Base-by-base conservation (phyloP, 1,140 invertebrate genomes). In the Macrosteles quadrilineatus region DNA sequence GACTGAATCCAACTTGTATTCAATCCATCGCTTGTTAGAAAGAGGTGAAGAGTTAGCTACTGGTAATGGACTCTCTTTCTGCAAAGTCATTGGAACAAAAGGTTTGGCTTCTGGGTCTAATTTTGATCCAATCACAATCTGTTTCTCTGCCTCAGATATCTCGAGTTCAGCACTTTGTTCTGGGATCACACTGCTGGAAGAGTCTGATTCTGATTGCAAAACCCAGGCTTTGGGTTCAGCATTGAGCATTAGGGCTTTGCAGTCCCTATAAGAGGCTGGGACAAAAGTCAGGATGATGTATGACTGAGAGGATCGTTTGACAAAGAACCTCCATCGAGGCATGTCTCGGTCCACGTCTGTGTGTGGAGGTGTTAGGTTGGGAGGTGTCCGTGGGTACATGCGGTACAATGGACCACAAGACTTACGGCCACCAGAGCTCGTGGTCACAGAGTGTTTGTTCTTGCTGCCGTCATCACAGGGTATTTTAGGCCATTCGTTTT, bases 201-300 rank as follows among this genome's bases (percentile, higher is more conserved):
- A 36, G n/a, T 31, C n/a, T 21, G n/a, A 25, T 23, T 57, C 21
- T 3, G 63, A 43, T 17, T 68, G 45, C 19, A 71, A 73, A 71
- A 67, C 75, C 11, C 75, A 75, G 6, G 72, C 45, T 69, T 77
- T 79, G 0, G 62, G 21, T 63, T 68, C 57, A 74, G 71, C 40
- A 63, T 29, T 0, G 31, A 80, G 73, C 72, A 81, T 80, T 23
- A 87, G 76, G 9, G 80, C 27, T 73, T 83, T 85, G 0, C 87
- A 77, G 73, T 88, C 87, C 36, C 81, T 76, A 70, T 86, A 82
- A 11, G 85, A 84, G 9, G 87, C 85, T 1, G 91, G 90, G 17
- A 93, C 71, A 73, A 93, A 84, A 3, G 90, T 91, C 2, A 92
- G 75, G 12, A 92, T 83, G 2, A 91, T 81, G 72, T 89, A 87